Evolutionary conservation across 1,140 invertebrate genomes (phyloP).

Genomic region (Caenorhabditis tropicalis): DNA sequence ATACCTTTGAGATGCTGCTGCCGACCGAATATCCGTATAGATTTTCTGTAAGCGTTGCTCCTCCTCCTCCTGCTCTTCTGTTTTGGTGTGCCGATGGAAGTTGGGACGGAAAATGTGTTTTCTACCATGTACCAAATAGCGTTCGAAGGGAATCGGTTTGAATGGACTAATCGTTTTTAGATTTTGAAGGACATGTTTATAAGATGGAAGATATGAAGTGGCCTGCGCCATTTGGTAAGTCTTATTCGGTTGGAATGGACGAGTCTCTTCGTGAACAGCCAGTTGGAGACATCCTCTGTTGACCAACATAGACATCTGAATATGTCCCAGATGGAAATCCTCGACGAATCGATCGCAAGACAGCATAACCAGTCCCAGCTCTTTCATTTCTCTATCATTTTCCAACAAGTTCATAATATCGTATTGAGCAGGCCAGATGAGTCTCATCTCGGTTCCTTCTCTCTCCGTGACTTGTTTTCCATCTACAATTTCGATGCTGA

Average conservation of each 20-base stretch:
- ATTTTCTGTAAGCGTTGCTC: not conserved
- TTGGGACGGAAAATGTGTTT: conserved; percentile 10
- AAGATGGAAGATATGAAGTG: conserved; percentile 43
- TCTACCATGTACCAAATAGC: conserved; percentile 47
- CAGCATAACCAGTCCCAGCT: conserved; percentile 37
- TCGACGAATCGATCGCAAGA: conserved; percentile 39
- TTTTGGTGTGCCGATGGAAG: not conserved
- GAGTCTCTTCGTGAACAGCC: not conserved
- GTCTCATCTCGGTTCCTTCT: conserved; percentile 3
- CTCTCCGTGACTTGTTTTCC: conserved; percentile 13
- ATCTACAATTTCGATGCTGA: not conserved
- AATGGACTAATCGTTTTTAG: not conserved
- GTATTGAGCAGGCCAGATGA: not conserved
- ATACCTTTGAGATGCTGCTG: not conserved
- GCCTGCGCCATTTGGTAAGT: conserved; percentile 32
- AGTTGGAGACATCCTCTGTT: not conserved
- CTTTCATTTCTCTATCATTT: not conserved
- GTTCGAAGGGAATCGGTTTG: conserved; percentile 46
- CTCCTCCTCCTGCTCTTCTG: not conserved
- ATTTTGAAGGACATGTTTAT: conserved; percentile 42
- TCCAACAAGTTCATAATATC: not conserved
- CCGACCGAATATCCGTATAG: not conserved
- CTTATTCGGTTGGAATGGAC: not conserved
- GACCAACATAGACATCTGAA: not conserved
- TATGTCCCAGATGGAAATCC: conserved; percentile 46